phyloP scores from a whole-genome alignment of 2,113 vertebrate species.

The Sebastes schlegelii region DNA sequence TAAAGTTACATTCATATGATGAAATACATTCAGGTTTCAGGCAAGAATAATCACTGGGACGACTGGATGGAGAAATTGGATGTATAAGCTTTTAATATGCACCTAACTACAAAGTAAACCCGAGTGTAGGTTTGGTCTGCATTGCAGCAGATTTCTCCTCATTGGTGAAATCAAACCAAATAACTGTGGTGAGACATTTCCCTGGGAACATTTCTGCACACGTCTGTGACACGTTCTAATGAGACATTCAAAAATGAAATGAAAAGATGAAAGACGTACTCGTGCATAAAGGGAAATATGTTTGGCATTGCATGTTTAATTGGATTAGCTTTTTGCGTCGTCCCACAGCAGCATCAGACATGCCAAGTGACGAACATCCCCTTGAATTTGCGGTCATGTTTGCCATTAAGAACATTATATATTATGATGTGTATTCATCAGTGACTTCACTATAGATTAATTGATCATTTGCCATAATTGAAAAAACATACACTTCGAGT shows the following conservation, averaged over 20 bases:
- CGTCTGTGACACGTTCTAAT: background rate
- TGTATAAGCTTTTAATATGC: background rate
- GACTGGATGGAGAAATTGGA: background rate
- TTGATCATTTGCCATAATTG: slow-evolving; percentile 54
- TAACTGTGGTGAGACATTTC: background rate
- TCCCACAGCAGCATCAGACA: background rate
- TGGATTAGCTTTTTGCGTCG: background rate
- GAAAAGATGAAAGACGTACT: background rate
- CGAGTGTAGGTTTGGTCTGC: background rate
- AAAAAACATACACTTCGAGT: slow-evolving; percentile 25
- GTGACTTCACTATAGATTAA: slow-evolving; percentile 34
- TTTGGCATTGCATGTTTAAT: slow-evolving; percentile 16
- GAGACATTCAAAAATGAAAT: background rate
- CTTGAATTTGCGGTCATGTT: background rate
- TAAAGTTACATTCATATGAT: background rate
- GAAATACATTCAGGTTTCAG: background rate
- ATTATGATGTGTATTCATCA: slow-evolving; percentile 11
- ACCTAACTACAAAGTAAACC: background rate
- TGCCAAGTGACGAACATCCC: background rate
- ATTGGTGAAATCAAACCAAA: background rate
- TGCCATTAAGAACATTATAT: slow-evolving; percentile 34
- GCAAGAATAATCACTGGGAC: background rate
- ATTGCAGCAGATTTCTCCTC: background rate
- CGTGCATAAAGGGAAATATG: slow-evolving; percentile 4
- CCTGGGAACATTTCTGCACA: background rate